Conservation (phyloP, 1,140 invertebrate species). For the Oscheius sp. region DNA sequence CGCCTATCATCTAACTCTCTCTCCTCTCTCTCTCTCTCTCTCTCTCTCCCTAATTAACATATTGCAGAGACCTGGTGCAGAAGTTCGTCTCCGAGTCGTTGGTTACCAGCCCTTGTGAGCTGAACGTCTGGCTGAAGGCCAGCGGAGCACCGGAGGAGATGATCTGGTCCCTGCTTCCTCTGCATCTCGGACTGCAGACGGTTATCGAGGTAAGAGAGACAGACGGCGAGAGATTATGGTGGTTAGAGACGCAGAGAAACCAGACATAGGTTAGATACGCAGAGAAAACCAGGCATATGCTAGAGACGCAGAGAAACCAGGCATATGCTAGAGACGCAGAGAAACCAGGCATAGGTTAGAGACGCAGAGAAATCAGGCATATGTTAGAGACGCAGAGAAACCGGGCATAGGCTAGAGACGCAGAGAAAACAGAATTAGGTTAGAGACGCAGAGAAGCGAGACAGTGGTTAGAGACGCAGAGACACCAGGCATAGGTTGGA, state of each 20-base stretch:
- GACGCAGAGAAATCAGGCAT: no score
- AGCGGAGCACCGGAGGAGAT: conserved; percentile 10
- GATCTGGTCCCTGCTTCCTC: background rate
- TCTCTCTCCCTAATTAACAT: background rate
- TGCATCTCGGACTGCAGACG: conserved; percentile 9
- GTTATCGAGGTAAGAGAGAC: conserved; percentile 14
- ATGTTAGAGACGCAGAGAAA: no score
- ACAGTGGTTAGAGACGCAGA: no score
- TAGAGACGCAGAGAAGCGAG: no score
- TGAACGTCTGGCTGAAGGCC: background rate
- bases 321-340: background rate
- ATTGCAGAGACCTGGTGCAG: conserved; percentile 5
- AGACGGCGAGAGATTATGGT: conserved; percentile 9
- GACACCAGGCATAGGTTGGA: no score
- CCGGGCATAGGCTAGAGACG: no score
- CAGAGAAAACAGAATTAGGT: no score
- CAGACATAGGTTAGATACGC: no score
- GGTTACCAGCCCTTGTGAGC: conserved; percentile 1
- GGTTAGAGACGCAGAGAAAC: no score
- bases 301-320: background rate
- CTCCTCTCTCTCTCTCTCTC: background rate
- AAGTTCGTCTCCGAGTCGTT: background rate
- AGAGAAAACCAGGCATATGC: no score
- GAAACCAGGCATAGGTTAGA: no score
- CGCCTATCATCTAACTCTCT: no score